phyloP scores from a whole-genome alignment of 2,113 vertebrate species.

The Tiliqua scincoides region DNA sequence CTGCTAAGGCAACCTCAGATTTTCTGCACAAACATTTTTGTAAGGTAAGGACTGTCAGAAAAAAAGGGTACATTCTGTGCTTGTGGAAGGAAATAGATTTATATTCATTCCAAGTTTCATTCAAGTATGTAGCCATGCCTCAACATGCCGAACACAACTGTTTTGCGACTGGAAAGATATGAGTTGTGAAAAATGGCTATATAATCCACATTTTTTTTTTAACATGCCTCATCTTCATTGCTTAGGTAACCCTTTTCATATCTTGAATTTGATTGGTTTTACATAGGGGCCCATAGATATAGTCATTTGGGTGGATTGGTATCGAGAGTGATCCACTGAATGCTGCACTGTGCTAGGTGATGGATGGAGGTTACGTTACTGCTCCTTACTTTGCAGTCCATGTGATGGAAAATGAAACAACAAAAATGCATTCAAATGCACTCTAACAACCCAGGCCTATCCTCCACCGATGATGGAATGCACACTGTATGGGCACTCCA shows the following conservation, averaged over 20 bases:
- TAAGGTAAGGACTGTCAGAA: background rate
- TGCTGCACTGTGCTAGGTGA: background rate
- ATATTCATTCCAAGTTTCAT: background rate
- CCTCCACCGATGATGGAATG: too few species aligned
- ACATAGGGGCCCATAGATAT: background rate
- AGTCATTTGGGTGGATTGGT: background rate
- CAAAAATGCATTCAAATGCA: background rate
- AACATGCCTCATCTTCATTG: background rate
- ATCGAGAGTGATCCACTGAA: background rate
- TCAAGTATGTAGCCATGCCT: background rate
- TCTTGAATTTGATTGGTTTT: background rate
- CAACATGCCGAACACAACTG: background rate
- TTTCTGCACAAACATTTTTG: fast-evolving
- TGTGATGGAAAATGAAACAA: background rate
- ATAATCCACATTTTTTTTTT: too few species aligned
- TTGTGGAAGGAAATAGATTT: background rate
- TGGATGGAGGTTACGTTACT: too few species aligned
- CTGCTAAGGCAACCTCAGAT: background rate
- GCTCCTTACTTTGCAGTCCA: background rate
- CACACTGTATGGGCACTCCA: too few species aligned
- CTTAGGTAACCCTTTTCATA: background rate
- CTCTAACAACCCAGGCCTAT: background rate
- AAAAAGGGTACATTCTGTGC: background rate
- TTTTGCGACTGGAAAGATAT: background rate
- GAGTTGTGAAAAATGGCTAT: background rate